Conservation (phyloP, 2,888 invertebrate species). For the Epinotia bilunana region DNA sequence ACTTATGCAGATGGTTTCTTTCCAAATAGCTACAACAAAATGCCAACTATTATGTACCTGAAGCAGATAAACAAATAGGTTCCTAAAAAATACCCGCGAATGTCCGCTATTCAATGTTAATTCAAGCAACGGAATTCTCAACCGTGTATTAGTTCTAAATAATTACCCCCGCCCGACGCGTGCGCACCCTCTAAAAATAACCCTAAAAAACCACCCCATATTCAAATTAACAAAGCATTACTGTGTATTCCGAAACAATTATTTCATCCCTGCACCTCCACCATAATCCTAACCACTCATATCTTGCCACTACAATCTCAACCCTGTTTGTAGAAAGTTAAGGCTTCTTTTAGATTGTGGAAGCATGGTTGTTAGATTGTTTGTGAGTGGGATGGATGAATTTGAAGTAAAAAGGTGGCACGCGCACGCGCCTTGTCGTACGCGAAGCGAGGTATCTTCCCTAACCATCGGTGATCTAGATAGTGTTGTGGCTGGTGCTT, state of each 20-base stretch:
- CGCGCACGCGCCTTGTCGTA: slow-evolving; percentile 80
- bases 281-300: slow-evolving; percentile 52
- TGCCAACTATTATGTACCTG: slow-evolving; percentile 10
- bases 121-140: slow-evolving; percentile 70
- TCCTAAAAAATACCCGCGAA: slow-evolving; percentile 24
- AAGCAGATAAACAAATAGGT: slow-evolving; percentile 1
- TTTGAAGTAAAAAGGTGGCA: slow-evolving; percentile 82
- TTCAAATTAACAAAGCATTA: slow-evolving; percentile 84
- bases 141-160: slow-evolving; percentile 81
- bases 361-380: slow-evolving; percentile 52
- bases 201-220: slow-evolving; percentile 64
- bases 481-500: slow-evolving; percentile 56
- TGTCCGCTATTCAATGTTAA: slow-evolving; percentile 53
- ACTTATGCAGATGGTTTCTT: background rate
- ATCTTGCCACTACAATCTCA: slow-evolving; percentile 29
- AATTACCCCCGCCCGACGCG: slow-evolving; percentile 80
- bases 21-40: slow-evolving; percentile 1
- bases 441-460: slow-evolving; percentile 77
- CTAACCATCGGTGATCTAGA: slow-evolving; percentile 71
- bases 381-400: slow-evolving; percentile 70
- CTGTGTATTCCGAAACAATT: slow-evolving; percentile 76
- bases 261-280: slow-evolving; percentile 65
- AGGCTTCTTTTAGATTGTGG: slow-evolving; percentile 47
- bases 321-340: slow-evolving; percentile 24
- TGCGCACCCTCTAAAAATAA: slow-evolving; percentile 67